Percentiles rank a stretch among this genome's conserved stretches.
phyloP scores from a whole-genome alignment of 1,140 invertebrate species.

The Heterodera carotae region DNA sequence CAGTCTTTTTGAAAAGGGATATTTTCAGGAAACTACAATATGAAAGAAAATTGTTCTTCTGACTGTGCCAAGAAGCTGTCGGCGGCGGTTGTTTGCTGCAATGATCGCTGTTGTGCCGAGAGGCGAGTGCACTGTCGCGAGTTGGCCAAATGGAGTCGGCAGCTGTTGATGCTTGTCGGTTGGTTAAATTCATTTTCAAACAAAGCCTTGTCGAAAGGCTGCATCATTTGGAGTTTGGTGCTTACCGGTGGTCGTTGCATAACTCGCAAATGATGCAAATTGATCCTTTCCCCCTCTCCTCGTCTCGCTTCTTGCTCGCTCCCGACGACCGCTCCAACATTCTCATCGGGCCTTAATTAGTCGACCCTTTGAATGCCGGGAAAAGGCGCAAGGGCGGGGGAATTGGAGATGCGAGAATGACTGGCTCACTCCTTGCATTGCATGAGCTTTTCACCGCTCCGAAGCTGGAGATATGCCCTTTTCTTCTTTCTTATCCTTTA shows the following conservation, averaged over 20 bases:
- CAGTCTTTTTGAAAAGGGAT: neutral
- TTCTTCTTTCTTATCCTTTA: too few species aligned
- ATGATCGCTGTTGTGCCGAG: slow-evolving; percentile 24
- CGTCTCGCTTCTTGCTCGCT: too few species aligned
- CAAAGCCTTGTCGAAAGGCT: neutral
- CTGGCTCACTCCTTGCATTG: neutral
- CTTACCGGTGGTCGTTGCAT: neutral
- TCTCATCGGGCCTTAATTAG: slow-evolving; percentile 5
- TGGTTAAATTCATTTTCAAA: neutral
- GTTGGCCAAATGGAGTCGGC: slow-evolving; percentile 14
- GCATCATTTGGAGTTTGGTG: neutral
- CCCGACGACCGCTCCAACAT: neutral
- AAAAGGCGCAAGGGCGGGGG: neutral
- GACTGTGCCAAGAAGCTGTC: neutral
- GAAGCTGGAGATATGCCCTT: too few species aligned
- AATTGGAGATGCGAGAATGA: neutral
- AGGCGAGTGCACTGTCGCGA: slow-evolving; percentile 10
- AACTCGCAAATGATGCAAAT: neutral
- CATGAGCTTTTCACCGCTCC: neutral
- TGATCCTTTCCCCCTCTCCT: neutral
- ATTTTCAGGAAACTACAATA: neutral
- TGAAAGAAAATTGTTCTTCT: neutral
- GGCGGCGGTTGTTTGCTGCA: neutral
- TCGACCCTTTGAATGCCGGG: slow-evolving; percentile 6
- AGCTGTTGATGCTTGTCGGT: slow-evolving; percentile 10